Conservation (phyloP, 2,797 vertebrate genomes). For the Ceryle rudis region DNA sequence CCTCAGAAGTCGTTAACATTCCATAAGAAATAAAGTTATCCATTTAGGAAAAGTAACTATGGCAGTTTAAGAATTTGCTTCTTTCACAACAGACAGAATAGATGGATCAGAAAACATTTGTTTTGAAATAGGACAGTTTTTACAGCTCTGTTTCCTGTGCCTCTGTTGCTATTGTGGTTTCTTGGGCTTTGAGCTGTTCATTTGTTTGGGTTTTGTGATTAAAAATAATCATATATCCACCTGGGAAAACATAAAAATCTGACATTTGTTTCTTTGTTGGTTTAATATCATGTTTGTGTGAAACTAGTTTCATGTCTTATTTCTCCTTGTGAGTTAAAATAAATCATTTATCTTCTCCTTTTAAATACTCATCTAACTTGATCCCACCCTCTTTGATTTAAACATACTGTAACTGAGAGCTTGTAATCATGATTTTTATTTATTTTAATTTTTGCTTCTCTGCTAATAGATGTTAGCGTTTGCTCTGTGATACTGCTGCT, state of each 20-base stretch:
- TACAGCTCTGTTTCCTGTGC: background rate
- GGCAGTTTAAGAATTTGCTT: background rate
- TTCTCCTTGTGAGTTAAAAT: conserved; percentile 11
- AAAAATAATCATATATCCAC: background rate
- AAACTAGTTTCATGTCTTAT: background rate
- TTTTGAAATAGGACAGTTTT: background rate
- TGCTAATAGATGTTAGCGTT: conserved; percentile 10
- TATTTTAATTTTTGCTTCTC: conserved; percentile 34
- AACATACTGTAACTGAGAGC: background rate
- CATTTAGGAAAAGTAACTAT: background rate
- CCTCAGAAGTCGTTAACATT: background rate
- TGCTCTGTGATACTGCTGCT: conserved; percentile 19
- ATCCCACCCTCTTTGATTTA: conserved; percentile 48
- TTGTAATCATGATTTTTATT: conserved; percentile 11
- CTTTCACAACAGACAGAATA: background rate
- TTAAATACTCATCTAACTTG: background rate
- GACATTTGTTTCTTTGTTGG: background rate
- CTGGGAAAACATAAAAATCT: background rate
- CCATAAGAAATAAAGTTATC: background rate
- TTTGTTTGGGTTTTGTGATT: background rate
- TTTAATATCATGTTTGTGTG: background rate
- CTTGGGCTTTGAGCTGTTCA: background rate
- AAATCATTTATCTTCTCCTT: background rate
- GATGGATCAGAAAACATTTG: background rate
- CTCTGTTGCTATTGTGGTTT: background rate